A percentile compares a stretch with the other conserved stretches of the same genome.
These are phyloP conservation scores for Pseudochaenichthys georgianus DNA, from an alignment of 2,797 vertebrate species.

Conservation along the genomic window DNA sequence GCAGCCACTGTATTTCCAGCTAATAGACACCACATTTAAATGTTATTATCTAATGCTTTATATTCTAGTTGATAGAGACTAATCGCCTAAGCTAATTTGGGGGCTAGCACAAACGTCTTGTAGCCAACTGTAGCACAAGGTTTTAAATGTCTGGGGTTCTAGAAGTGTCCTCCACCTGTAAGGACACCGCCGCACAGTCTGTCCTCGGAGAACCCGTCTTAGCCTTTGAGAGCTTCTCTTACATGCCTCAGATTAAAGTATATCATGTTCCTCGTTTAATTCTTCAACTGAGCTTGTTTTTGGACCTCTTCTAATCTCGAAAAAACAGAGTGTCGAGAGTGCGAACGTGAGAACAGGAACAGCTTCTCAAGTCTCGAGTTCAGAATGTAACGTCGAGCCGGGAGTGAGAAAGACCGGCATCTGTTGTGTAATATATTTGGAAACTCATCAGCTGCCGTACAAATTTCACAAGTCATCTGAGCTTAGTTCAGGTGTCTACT, in stretches of 20 bases:
- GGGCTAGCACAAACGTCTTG: slow-evolving; percentile 28
- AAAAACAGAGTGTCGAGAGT: slow-evolving; percentile 12
- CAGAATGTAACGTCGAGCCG: slow-evolving; percentile 28
- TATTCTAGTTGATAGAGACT: slow-evolving; percentile 30
- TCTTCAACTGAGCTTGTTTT: slow-evolving; percentile 19
- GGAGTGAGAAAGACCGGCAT: slow-evolving; percentile 28
- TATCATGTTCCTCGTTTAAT: slow-evolving; percentile 23
- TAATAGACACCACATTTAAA: slow-evolving; percentile 14
- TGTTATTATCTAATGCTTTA: slow-evolving; percentile 32
- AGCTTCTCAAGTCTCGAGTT: slow-evolving; percentile 24
- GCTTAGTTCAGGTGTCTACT: slow-evolving; percentile 41
- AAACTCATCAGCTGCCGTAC: slow-evolving; percentile 28
- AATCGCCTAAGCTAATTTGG: slow-evolving; percentile 38
- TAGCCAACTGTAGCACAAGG: slow-evolving; percentile 26
- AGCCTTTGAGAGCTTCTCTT: slow-evolving; percentile 23
- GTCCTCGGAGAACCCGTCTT: slow-evolving; percentile 43
- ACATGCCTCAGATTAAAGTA: slow-evolving; percentile 30
- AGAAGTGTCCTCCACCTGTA: slow-evolving; percentile 33
- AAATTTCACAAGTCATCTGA: slow-evolving; percentile 35
- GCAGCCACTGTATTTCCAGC: slow-evolving; percentile 9
- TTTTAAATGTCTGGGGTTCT: slow-evolving; percentile 50
- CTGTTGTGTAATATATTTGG: slow-evolving; percentile 50
- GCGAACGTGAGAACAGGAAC: slow-evolving; percentile 34
- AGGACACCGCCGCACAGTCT: background rate
- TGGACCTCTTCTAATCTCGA: slow-evolving; percentile 7